Base-by-base conservation (phyloP, 2,888 invertebrate species). In the Apomyelois bistriatella region DNA sequence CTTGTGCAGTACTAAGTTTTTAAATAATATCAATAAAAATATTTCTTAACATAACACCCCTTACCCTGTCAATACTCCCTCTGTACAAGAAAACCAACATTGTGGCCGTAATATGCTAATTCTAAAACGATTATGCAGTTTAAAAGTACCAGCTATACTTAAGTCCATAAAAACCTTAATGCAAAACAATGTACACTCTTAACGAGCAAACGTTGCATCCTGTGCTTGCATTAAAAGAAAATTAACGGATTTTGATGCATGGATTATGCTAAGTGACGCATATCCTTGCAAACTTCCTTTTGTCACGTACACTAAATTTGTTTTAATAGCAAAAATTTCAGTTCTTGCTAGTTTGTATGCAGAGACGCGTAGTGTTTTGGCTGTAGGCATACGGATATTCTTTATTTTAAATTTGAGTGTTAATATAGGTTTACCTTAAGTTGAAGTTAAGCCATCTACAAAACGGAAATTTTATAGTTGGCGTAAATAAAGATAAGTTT, bases 171-270 rank as follows among this genome's bases (percentile, higher is more conserved):
- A 46, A 46, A 43, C 43, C 13, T 13, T 43, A 30, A 32, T 46
- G 46, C 13, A 32, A 46, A 46, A 35, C 32, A 32, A 30, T 46
- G 3, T 30, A 32, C 46, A 46, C n/a, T 32, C 46, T 32, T 46
- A 46, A 46, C 15, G 32, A 46, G 46, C 10, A 32, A 46, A 46
- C 30, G 32, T 46, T 46, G 46, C 46, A 46, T 32, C 46, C 32
- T 46, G 46, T 10, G 67, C 74, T 68, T 62, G 76, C 80, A 83
- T 86, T 81, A 88, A 85, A 88, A 87, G 82, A 87, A 88, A 86
- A 88, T 89, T 86, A 87, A 85, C 84, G 77, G 74, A 83, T 76
- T 82, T 84, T 85, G 84, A 85, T 88, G 88, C 86, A 85, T 69
- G 79, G 83, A 87, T 88, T 86, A 89, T 89, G 88, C 78, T 86